A percentile compares a stretch with the other conserved stretches of the same genome.
Conservation (phyloP, 37 sponge, comb jelly and placozoan genomes). For the Beroe forskalii region DNA sequence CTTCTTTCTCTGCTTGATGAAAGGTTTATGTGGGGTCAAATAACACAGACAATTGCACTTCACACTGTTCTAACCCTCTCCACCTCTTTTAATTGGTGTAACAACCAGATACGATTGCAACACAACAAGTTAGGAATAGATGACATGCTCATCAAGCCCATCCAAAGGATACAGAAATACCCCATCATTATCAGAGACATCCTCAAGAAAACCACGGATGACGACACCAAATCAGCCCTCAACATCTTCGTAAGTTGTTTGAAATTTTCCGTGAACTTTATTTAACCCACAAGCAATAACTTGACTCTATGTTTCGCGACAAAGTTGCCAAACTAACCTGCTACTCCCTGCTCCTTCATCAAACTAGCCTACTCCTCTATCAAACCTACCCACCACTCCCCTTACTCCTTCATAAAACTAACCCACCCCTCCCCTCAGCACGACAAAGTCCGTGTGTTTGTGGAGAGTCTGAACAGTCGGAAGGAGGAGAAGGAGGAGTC, state of each 20-base stretch:
- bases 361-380: no score
- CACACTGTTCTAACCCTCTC: neutral
- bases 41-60: no score
- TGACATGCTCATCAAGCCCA: conserved; percentile 20
- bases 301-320: no score
- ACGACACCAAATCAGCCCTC: neutral
- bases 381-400: no score
- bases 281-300: no score
- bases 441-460: conserved; percentile 28
- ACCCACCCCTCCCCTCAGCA: neutral
- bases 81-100: conserved; percentile 31
- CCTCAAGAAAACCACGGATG: conserved; percentile 29
- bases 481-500: conserved; percentile 59
- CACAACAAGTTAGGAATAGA: conserved; percentile 52
- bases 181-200: conserved; percentile 37
- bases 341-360: neutral
- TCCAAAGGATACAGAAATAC: conserved; percentile 51
- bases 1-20: no score
- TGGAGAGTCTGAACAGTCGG: neutral
- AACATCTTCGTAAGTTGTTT: conserved; percentile 15
- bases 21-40: no score
- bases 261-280: no score
- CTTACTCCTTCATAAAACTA: neutral
- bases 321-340: no score
- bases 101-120: conserved; percentile 16